Evolutionary conservation across 2,888 invertebrate genomes (phyloP), one percentile per base, ranked within the genome.

Genomic region (Diachrysia chrysitis): DNA sequence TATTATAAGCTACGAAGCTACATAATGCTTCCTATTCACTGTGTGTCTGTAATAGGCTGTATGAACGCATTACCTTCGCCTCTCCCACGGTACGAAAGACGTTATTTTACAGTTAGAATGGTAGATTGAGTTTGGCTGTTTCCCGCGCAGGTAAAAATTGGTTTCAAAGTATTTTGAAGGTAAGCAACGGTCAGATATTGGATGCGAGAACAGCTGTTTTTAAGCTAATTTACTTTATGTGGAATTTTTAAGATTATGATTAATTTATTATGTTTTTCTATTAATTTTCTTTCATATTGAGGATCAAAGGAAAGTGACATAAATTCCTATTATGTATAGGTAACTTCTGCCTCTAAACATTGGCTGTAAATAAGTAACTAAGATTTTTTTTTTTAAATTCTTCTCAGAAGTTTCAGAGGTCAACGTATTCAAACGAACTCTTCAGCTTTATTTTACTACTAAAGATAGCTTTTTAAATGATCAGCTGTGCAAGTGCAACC

Each of bases 21-120:
- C 12, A 16, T 17, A 48, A 58, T 14, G 23, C 58, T 21, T 51
- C 48, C 48, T 51, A 46, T 58, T 58, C 42, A 57, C 25, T 55
- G 32, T 19, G 19, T 19, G 42, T 42, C 42, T 55, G 29, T 29
- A 23, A 58, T 25, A 46, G 55, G 65, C 65, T 29, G 60, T 21
- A 60, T 37, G 57, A 66, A 66, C 48, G 56, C 35, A 53, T 56
- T 66, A 35, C 60, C 66, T 66, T 66, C 56, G 60, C 66, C 37
- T 66, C 46, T 55, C 59, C 23, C 42, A 55, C 65, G 48, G 51
- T 56, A 12, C 48, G 56, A 66, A 23, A 19, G 37, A 51, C 42
- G 56, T 48, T 23, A 42, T 14, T n/a, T 42, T 32, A 58, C 63
- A 19, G 46, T 59, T 55, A 55, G 54, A 17, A 17, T 48, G 48